phyloP scores from a whole-genome alignment of 2,888 invertebrate genomes.

The Dynastes hyllus region DNA sequence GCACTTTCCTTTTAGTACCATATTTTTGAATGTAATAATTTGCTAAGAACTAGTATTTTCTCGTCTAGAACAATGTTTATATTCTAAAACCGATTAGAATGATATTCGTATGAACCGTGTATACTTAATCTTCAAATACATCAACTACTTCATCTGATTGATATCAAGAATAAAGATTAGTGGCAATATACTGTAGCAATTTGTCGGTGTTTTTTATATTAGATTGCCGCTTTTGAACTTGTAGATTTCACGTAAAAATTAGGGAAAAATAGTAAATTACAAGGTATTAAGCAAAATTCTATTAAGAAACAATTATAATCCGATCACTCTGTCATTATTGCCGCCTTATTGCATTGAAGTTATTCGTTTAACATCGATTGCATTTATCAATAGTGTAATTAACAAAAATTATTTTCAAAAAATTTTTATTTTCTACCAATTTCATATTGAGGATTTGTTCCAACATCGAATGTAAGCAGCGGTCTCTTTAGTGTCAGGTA shows the following conservation, averaged over 20 bases:
- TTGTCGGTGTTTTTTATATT: neutral
- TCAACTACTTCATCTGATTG: constrained; percentile 4
- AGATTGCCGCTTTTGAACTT: constrained; percentile 7
- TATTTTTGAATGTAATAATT: no score
- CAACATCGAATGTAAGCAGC: neutral
- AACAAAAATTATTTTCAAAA: neutral
- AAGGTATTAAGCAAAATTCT: constrained; percentile 3
- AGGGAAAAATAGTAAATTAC: constrained; percentile 4
- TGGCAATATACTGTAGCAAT: no score
- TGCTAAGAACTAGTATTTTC: no score
- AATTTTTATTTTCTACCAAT: neutral
- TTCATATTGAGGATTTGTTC: neutral
- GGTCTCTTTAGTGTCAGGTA: neutral
- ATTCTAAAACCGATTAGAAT: no score
- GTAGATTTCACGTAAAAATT: neutral
- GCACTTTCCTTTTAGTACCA: no score
- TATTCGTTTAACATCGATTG: neutral
- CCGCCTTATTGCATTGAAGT: neutral
- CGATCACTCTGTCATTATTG: neutral
- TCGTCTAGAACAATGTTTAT: no score
- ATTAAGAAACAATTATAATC: constrained; percentile 10
- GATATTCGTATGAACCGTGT: no score
- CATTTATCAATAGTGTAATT: neutral
- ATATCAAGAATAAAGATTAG: no score
- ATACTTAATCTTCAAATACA: no score